A percentile compares a stretch with the other conserved stretches of the same genome.
These are phyloP conservation scores for Acanthornis magna DNA, from an alignment of 2,797 vertebrate species.

Conservation along the genomic window DNA sequence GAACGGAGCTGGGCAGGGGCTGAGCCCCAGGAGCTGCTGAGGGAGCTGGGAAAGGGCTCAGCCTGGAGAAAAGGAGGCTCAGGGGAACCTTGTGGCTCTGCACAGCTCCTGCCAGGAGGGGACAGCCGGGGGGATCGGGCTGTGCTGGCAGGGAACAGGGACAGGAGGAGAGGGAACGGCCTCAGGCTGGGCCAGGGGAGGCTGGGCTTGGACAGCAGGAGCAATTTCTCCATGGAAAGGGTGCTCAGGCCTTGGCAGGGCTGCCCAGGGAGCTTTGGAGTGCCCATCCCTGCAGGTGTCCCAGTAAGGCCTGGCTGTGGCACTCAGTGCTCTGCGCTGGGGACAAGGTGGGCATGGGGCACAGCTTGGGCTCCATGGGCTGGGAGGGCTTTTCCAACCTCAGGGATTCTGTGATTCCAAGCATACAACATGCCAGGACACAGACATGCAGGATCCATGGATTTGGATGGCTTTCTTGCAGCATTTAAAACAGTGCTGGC, in stretches of 20 bases:
- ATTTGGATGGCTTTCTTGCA: neutral
- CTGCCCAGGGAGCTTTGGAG: neutral
- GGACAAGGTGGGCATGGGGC: rapidly evolving
- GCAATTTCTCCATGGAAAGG: neutral
- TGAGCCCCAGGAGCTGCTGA: neutral
- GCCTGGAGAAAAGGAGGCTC: neutral
- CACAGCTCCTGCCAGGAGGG: neutral
- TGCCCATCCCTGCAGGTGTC: neutral
- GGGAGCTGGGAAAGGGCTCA: neutral
- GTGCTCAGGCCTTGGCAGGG: neutral
- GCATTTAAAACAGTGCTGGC: neutral
- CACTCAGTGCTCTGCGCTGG: neutral
- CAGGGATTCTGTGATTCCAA: rapidly evolving
- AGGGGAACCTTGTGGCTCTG: neutral
- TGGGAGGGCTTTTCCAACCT: neutral
- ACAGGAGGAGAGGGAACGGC: neutral
- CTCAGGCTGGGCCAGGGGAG: neutral
- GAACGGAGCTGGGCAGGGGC: neutral
- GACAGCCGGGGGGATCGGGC: neutral
- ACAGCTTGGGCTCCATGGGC: rapidly evolving
- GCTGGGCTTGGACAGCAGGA: neutral
- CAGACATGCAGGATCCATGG: neutral
- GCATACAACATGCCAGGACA: too few relatives aligned
- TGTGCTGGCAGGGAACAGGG: neutral
- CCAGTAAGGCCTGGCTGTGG: neutral